Evolutionary conservation across 1,140 invertebrate species (phyloP).

Genomic region (Solenopsis fugax): DNA sequence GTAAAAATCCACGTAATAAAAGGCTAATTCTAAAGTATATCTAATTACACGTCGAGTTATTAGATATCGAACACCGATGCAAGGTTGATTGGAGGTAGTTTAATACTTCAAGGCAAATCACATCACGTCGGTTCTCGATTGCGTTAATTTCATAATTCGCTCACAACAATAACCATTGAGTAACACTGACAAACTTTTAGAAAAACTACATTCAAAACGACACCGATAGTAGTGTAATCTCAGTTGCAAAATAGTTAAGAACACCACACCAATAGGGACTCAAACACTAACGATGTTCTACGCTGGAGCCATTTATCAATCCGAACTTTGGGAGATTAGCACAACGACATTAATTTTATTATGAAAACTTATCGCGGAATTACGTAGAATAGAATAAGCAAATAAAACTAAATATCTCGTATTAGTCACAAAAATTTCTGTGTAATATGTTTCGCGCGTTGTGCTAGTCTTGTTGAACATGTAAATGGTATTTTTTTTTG

Average conservation of each 20-base stretch:
- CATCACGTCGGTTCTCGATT: constrained; percentile 56
- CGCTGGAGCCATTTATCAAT: constrained; percentile 73
- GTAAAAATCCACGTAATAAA: constrained; percentile 67
- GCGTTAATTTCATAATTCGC: constrained; percentile 70
- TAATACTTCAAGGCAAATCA: constrained; percentile 68
- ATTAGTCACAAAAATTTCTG: neutral
- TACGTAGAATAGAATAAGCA: constrained; percentile 58
- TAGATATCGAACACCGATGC: constrained; percentile 74
- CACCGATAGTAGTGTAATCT: constrained; percentile 80
- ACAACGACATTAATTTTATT: constrained; percentile 59
- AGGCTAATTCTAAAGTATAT: constrained; percentile 69
- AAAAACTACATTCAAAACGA: constrained; percentile 83
- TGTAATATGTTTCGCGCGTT: constrained; percentile 2
- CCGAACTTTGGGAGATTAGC: constrained; percentile 61
- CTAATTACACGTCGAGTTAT: constrained; percentile 69
- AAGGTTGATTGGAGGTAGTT: constrained; percentile 69
- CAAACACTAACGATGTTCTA: constrained; percentile 82
- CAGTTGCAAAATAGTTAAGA: constrained; percentile 73
- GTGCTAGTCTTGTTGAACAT: constrained; percentile 57
- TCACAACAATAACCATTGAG: constrained; percentile 80
- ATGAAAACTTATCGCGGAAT: constrained; percentile 36
- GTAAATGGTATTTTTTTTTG: constrained; percentile 15
- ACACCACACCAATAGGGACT: constrained; percentile 83
- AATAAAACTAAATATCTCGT: neutral
- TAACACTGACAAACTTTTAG: constrained; percentile 79